phyloP scores from a whole-genome alignment of 2,113 vertebrate genomes.

The Daboia siamensis region DNA sequence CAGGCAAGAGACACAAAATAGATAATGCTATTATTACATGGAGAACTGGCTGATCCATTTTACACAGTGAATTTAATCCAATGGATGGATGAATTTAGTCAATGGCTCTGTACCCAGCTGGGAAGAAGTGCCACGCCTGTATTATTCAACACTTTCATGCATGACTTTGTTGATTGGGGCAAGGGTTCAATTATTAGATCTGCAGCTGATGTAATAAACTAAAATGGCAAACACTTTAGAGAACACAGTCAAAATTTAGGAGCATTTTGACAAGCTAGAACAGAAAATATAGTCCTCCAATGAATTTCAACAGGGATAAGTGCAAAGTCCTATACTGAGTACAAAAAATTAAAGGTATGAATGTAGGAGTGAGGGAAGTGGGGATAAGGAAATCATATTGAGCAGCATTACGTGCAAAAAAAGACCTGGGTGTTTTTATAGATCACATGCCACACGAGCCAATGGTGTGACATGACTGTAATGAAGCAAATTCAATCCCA shows the following conservation, averaged over 20 bases:
- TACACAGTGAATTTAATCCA: background rate
- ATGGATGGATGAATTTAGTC: background rate
- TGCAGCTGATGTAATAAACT: background rate
- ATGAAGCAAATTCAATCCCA: background rate
- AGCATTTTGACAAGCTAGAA: background rate
- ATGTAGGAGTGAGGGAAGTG: background rate
- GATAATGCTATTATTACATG: background rate
- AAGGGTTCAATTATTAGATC: background rate
- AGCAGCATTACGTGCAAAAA: background rate
- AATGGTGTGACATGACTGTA: background rate
- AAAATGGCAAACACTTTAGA: background rate
- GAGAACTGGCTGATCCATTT: background rate
- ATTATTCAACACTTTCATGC: background rate
- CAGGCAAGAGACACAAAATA: background rate
- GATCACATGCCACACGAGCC: background rate
- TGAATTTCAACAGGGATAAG: background rate
- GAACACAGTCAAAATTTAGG: background rate
- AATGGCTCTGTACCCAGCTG: background rate
- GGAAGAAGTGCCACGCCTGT: background rate
- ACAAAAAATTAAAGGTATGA: background rate
- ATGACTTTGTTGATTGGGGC: background rate
- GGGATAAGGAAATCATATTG: background rate
- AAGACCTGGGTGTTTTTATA: background rate
- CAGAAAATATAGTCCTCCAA: background rate
- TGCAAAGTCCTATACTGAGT: background rate